These are phyloP conservation scores for Thalpophila matura DNA, from an alignment of 2,888 invertebrate species.

Conservation along the genomic window DNA sequence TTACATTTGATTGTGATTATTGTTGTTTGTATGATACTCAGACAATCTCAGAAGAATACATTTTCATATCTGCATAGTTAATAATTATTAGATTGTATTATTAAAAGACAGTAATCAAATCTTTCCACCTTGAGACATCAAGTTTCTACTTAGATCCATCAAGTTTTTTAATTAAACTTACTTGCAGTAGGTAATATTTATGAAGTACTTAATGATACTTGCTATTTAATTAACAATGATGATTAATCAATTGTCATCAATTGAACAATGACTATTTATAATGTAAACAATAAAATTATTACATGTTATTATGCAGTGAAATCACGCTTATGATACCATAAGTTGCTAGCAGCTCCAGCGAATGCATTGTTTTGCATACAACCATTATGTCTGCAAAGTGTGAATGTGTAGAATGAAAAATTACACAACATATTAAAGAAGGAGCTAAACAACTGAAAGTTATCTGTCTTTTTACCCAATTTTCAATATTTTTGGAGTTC, in stretches of 20 bases:
- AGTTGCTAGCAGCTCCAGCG: slow-evolving; percentile 45
- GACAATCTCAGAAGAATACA: background rate
- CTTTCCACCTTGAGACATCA: background rate
- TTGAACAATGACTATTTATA: slow-evolving; percentile 18
- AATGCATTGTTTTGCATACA: slow-evolving; percentile 51
- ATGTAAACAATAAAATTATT: slow-evolving; percentile 19
- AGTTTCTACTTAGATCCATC: background rate
- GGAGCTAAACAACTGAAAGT: background rate
- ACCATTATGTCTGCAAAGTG: slow-evolving; percentile 23
- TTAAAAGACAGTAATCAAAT: background rate
- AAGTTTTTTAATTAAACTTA: too few species aligned
- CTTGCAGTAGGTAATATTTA: background rate
- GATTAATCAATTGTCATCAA: slow-evolving; percentile 3
- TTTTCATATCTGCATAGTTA: too few species aligned
- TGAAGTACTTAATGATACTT: background rate
- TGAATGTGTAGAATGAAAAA: slow-evolving; percentile 20
- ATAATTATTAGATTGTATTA: too few species aligned
- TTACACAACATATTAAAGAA: background rate
- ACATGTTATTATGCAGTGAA: slow-evolving; percentile 31
- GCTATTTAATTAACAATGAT: slow-evolving; percentile 3
- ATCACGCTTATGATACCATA: slow-evolving; percentile 28
- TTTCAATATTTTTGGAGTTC: too few species aligned
- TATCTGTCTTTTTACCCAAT: too few species aligned
- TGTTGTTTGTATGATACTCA: slow-evolving; percentile 22
- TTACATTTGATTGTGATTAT: slow-evolving; percentile 12